Evolutionary conservation across 2,113 vertebrate species (phyloP).

Genomic region (Psilopsiagon aurifrons): DNA sequence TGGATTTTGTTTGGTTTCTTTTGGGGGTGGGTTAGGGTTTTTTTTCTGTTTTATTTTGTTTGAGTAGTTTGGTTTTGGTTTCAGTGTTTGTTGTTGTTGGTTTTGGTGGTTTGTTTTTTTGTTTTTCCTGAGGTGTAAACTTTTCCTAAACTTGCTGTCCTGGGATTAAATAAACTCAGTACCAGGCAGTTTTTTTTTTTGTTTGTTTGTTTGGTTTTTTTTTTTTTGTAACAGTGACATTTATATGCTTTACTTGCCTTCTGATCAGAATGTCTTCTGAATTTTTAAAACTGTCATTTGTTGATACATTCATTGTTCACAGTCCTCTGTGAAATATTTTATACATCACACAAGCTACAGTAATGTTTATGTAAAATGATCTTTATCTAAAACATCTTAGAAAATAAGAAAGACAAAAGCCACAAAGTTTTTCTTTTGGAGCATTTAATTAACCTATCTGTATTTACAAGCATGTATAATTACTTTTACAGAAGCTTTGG

Average conservation of each 20-base stretch:
- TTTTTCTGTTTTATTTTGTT: background rate
- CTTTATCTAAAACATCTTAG: background rate
- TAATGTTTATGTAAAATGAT: background rate
- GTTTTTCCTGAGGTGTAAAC: background rate
- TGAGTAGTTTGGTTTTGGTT: background rate
- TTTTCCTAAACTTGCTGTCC: background rate
- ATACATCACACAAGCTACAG: background rate
- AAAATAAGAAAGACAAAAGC: background rate
- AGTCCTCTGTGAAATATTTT: background rate
- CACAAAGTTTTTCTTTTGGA: background rate
- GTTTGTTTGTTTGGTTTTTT: background rate
- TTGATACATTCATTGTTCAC: background rate
- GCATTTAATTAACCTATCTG: background rate
- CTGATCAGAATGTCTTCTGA: background rate
- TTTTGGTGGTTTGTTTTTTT: background rate
- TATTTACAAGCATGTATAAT: background rate
- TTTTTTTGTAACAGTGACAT: background rate
- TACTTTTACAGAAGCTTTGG: background rate
- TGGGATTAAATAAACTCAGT: background rate
- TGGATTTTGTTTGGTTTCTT: background rate
- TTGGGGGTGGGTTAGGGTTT: accelerated
- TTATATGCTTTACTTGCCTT: background rate
- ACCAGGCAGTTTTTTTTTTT: background rate
- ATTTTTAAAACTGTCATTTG: background rate
- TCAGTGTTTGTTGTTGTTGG: background rate